These are phyloP conservation scores for Etheostoma nigrum DNA, from an alignment of 2,797 vertebrate species.

Conservation along the genomic window DNA sequence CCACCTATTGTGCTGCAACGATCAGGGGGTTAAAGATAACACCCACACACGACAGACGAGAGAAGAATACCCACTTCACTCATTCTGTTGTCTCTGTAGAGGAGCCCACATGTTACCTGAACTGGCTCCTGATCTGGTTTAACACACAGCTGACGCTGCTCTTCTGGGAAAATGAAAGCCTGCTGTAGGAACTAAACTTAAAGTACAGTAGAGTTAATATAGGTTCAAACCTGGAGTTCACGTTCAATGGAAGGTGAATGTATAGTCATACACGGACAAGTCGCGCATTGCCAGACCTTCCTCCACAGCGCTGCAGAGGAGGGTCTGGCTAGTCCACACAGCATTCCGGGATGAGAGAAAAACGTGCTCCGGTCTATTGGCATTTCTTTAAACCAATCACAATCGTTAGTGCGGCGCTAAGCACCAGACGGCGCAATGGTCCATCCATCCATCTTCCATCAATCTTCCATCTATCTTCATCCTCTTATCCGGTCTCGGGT, in stretches of 20 bases:
- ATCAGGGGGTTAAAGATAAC: conserved; percentile 56
- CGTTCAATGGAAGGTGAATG: not conserved
- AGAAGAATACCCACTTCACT: conserved; percentile 9
- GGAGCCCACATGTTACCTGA: conserved; percentile 8
- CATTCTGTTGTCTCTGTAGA: not conserved
- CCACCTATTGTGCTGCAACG: conserved; percentile 34
- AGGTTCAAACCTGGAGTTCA: not conserved
- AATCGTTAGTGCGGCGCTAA: too few relatives aligned
- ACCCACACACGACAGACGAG: conserved; percentile 48
- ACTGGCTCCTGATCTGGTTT: not conserved
- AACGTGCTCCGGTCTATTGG: too few relatives aligned
- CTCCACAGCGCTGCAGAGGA: too few relatives aligned
- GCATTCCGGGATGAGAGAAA: too few relatives aligned
- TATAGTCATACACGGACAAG: not conserved
- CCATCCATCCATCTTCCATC: too few relatives aligned
- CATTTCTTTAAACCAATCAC: too few relatives aligned
- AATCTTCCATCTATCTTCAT: too few relatives aligned
- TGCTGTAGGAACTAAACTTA: not conserved
- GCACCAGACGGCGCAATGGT: too few relatives aligned
- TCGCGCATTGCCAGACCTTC: too few relatives aligned
- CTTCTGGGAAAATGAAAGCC: too few relatives aligned
- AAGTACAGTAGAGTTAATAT: not conserved
- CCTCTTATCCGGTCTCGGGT: too few relatives aligned
- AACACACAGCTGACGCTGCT: not conserved
- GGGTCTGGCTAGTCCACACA: too few relatives aligned